These are phyloP conservation scores for Cyprinella venusta DNA, from an alignment of 2,797 vertebrate genomes.

Conservation along the genomic window DNA sequence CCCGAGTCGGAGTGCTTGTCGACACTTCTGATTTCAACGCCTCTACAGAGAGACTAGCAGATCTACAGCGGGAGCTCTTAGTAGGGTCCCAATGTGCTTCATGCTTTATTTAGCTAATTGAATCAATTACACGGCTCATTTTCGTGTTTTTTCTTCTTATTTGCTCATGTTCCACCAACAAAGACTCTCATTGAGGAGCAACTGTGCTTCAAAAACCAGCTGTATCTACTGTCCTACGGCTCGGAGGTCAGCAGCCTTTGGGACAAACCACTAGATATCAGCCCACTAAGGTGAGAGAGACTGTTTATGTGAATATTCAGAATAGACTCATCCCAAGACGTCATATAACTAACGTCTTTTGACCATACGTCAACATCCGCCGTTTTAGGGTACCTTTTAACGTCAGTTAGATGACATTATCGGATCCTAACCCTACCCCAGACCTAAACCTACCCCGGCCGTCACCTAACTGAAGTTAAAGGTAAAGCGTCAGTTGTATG, in stretches of 20 bases:
- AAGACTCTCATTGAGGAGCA: conserved; percentile 82
- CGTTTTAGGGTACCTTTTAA: too few species aligned
- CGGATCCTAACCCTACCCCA: too few species aligned
- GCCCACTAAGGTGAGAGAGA: conserved; percentile 66
- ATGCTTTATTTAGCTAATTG: background rate
- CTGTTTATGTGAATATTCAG: background rate
- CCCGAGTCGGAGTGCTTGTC: conserved; percentile 74
- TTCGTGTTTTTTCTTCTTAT: background rate
- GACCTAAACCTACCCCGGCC: too few species aligned
- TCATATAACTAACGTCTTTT: too few species aligned
- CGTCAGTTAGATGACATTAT: too few species aligned
- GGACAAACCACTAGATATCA: conserved; percentile 67
- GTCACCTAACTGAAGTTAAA: too few species aligned
- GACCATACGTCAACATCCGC: too few species aligned
- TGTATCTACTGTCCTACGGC: conserved; percentile 77
- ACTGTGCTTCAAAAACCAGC: conserved; percentile 74
- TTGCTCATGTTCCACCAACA: background rate
- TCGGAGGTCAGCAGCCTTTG: conserved; percentile 71
- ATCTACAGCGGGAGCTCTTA: conserved; percentile 75
- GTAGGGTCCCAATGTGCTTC: conserved; percentile 65
- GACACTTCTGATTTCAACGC: conserved; percentile 69
- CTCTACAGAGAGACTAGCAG: conserved; percentile 61
- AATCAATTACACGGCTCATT: background rate
- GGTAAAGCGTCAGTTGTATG: too few species aligned
- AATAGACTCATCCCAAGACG: too few species aligned